A percentile compares a stretch with the other conserved stretches of the same genome.
phyloP scores from a whole-genome alignment of 30 jellyfish, hydroid and myxozoan species.

The Phacellophora camtschatica region DNA sequence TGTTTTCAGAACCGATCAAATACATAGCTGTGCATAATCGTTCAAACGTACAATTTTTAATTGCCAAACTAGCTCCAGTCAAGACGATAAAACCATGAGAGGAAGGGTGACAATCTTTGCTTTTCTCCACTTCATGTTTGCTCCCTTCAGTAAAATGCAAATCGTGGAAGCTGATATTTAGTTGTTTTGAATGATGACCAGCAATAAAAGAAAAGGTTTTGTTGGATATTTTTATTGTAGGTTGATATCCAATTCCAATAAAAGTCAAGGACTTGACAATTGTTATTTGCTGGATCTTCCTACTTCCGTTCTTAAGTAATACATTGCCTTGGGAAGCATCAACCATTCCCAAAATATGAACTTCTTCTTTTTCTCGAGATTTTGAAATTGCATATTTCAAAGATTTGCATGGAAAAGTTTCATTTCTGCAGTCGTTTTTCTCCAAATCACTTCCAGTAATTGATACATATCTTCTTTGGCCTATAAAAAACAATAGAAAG shows the following conservation, averaged over 20 bases:
- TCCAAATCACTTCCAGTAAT: slow-evolving; percentile 12
- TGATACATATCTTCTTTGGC: slow-evolving; percentile 15
- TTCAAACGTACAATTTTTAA: slow-evolving; percentile 34
- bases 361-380: slow-evolving; percentile 13
- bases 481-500: not conserved
- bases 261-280: slow-evolving; percentile 24
- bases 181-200: not conserved
- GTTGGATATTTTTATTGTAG: not conserved
- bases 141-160: not conserved
- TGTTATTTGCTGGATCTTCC: no score
- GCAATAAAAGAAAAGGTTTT: slow-evolving; percentile 4
- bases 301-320: not conserved
- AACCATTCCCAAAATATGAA: not conserved
- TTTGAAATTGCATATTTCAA: slow-evolving; percentile 7
- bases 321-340: no score
- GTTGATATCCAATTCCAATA: slow-evolving; percentile 4
- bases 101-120: slow-evolving; percentile 59
- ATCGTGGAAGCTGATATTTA: not conserved
- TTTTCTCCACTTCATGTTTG: not conserved
- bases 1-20: not conserved
- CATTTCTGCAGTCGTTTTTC: slow-evolving; percentile 9
- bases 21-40: slow-evolving; percentile 56
- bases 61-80: slow-evolving; percentile 26
- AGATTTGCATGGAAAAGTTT: slow-evolving; percentile 15
- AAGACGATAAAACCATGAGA: slow-evolving; percentile 43